These are phyloP conservation scores for Pseudochaenichthys georgianus DNA, from an alignment of 2,797 vertebrate genomes.

Conservation along the genomic window DNA sequence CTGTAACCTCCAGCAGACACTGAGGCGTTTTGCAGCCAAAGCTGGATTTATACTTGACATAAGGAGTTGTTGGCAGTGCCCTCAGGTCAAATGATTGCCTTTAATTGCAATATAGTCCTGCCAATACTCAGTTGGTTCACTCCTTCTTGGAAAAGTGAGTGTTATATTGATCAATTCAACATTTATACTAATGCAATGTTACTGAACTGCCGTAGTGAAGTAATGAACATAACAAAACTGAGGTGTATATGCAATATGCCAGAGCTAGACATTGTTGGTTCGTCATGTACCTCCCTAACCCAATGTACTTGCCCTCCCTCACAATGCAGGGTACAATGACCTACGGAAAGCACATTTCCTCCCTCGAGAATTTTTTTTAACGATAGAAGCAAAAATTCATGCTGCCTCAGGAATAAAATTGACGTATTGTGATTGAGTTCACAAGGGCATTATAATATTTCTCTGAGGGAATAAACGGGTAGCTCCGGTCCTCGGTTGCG, in stretches of 20 bases:
- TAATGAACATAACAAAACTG: background rate
- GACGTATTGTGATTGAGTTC: constrained; percentile 48
- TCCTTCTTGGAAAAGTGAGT: background rate
- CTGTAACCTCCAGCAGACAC: background rate
- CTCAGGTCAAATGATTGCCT: background rate
- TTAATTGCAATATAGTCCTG: background rate
- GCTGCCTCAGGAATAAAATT: constrained; percentile 11
- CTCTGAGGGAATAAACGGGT: constrained; percentile 48
- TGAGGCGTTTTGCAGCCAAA: background rate
- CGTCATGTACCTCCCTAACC: background rate
- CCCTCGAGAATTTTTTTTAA: constrained; percentile 20
- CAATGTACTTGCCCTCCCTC: background rate
- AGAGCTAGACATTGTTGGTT: background rate
- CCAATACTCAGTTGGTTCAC: rapidly evolving
- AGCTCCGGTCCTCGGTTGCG: constrained; percentile 36
- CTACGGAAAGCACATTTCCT: constrained; percentile 14
- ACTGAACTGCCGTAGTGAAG: background rate
- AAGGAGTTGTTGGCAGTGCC: background rate
- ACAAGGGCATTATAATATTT: constrained; percentile 43
- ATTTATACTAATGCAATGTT: background rate
- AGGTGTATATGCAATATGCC: background rate
- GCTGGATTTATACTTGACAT: background rate
- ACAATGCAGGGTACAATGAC: constrained; percentile 25
- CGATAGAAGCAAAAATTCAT: constrained; percentile 21
- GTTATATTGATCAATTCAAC: background rate